These are phyloP conservation scores for Stichodactyla mertensii DNA, from an alignment of 64 coral and sea anemone genomes.

Conservation along the genomic window DNA sequence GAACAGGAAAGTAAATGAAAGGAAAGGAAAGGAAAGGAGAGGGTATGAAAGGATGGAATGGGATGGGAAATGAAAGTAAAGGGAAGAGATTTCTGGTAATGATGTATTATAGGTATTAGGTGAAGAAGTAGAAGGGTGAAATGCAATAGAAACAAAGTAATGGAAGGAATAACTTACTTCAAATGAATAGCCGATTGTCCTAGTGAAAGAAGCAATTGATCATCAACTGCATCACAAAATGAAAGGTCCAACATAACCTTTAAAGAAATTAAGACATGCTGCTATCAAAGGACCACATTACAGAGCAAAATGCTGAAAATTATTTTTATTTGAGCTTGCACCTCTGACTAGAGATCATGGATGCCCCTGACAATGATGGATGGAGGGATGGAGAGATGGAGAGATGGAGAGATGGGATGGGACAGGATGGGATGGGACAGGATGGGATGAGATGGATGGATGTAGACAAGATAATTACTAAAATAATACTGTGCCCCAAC, in stretches of 20 bases:
- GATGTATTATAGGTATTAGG: no score
- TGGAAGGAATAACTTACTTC: slow-evolving; percentile 19
- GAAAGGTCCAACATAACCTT: slow-evolving; percentile 38
- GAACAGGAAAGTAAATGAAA: neutral
- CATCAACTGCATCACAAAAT: slow-evolving; percentile 31
- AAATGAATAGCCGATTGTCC: slow-evolving; percentile 41
- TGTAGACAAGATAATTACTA: no score
- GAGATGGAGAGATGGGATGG: no score
- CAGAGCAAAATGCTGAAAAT: no score
- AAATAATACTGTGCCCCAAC: neutral
- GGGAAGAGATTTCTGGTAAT: neutral
- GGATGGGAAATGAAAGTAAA: neutral
- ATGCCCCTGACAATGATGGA: neutral
- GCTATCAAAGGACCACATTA: no score
- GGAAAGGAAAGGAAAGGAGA: neutral
- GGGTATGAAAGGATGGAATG: neutral
- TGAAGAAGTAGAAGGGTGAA: no score
- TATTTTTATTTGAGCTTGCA: neutral
- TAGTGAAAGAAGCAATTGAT: slow-evolving; percentile 16
- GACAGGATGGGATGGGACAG: no score
- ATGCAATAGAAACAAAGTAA: neutral
- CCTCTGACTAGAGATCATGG: no score
- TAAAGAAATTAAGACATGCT: neutral
- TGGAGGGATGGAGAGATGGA: no score
- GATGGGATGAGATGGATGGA: no score